A percentile compares a stretch with the other conserved stretches of the same genome.
Evolutionary conservation across 2,888 invertebrate species (phyloP).

Genomic region (Oegoconia quadripuncta): DNA sequence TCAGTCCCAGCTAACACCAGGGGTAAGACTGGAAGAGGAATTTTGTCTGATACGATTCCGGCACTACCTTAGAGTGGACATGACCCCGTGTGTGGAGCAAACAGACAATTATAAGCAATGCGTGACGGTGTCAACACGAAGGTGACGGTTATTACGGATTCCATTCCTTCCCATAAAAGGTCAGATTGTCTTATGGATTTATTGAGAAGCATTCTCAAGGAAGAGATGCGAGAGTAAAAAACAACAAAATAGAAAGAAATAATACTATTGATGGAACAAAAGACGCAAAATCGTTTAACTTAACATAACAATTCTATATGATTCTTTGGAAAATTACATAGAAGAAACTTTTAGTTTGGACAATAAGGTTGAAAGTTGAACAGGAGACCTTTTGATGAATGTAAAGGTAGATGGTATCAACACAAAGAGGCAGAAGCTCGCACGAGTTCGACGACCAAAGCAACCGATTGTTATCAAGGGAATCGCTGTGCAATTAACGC

Average conservation of each 20-base stretch:
- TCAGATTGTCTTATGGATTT: background rate
- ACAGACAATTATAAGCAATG: too few relatives aligned
- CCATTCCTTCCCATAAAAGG: too few relatives aligned
- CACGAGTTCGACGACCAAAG: constrained; percentile 58
- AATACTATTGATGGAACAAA: constrained; percentile 38
- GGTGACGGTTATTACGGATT: too few relatives aligned
- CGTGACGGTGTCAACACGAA: too few relatives aligned
- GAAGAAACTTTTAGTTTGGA: constrained; percentile 19
- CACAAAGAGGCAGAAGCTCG: constrained; percentile 48
- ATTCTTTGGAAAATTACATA: constrained; percentile 16
- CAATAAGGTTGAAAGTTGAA: constrained; percentile 33
- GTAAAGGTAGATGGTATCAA: constrained; percentile 33
- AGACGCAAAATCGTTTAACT: constrained; percentile 20
- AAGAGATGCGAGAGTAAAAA: constrained; percentile 35
- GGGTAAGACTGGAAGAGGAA: too few relatives aligned
- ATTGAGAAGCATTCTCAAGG: constrained; percentile 39
- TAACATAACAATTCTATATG: background rate
- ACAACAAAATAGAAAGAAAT: constrained; percentile 27
- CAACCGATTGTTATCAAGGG: constrained; percentile 52
- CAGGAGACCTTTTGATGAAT: constrained; percentile 15
- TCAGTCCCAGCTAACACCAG: too few relatives aligned
- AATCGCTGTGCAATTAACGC: constrained; percentile 56
- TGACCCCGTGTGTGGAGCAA: too few relatives aligned
- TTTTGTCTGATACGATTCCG: too few relatives aligned
- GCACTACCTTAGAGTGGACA: too few relatives aligned